Evolutionary conservation across 1,140 invertebrate species (phyloP).

Genomic region (Ostrea edulis): DNA sequence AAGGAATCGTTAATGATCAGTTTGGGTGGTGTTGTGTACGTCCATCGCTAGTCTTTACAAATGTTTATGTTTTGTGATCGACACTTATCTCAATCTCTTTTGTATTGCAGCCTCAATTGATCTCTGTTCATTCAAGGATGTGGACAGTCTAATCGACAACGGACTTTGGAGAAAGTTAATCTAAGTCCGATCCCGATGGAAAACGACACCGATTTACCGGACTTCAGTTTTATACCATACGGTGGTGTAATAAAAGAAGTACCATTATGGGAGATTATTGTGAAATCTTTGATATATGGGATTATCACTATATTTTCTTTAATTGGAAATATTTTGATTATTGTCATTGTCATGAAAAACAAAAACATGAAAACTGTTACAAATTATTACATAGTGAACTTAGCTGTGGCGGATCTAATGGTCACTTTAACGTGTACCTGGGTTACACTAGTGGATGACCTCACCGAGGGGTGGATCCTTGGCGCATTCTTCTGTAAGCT

Average conservation of each 20-base stretch:
- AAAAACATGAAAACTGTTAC: conserved; percentile 69
- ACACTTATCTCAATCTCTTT: neutral
- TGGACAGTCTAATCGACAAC: neutral
- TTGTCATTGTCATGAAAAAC: conserved; percentile 64
- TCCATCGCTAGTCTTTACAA: neutral
- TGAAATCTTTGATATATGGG: conserved; percentile 73
- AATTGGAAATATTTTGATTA: conserved; percentile 68
- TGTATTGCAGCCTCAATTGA: conserved; percentile 10
- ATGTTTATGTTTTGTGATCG: conserved; percentile 1
- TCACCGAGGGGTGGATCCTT: conserved; percentile 73
- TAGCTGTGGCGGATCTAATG: conserved; percentile 75
- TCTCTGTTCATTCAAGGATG: neutral
- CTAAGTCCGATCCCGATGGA: conserved; percentile 2
- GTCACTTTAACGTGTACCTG: conserved; percentile 80
- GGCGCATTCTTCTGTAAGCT: conserved; percentile 80
- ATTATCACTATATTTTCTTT: conserved; percentile 70
- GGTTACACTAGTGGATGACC: conserved; percentile 78
- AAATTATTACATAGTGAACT: conserved; percentile 74
- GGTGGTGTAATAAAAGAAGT: conserved; percentile 44
- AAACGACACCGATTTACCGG: neutral
- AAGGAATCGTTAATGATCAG: neutral
- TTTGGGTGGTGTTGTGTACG: neutral
- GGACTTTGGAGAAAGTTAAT: neutral
- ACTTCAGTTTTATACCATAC: conserved; percentile 45
- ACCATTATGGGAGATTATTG: conserved; percentile 64